Conservation (phyloP, 2,888 invertebrate species). For the Oligia fasciuncula region DNA sequence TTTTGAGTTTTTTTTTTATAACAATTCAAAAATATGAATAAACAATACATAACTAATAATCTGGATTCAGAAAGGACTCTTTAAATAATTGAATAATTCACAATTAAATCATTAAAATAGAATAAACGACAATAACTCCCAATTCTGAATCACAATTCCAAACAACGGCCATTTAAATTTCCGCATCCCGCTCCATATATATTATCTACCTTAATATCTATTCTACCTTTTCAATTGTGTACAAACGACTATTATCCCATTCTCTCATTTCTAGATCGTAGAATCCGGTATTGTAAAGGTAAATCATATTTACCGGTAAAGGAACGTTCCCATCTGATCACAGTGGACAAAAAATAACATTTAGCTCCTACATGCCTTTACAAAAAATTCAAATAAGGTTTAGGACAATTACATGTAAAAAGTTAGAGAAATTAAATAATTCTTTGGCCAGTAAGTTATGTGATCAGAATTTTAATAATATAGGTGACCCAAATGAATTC, state of each 20-base stretch:
- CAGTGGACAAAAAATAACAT: too few species aligned
- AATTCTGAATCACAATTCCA: conserved; percentile 24
- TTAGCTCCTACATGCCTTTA: too few species aligned
- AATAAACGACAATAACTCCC: conserved; percentile 15
- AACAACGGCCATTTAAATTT: conserved; percentile 22
- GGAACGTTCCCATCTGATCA: conserved; percentile 27
- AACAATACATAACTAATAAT: not conserved
- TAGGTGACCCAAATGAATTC: too few species aligned
- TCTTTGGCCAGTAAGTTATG: too few species aligned
- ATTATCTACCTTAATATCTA: conserved; percentile 29
- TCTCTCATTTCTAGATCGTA: conserved; percentile 33
- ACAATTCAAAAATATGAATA: not conserved
- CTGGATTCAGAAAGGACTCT: not conserved
- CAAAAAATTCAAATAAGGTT: too few species aligned
- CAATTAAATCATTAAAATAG: conserved; percentile 9
- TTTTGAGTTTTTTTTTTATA: not conserved
- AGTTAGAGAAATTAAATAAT: too few species aligned
- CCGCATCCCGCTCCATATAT: conserved; percentile 32
- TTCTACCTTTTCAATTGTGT: conserved; percentile 41
- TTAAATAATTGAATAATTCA: conserved; percentile 19
- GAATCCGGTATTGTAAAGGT: conserved; percentile 27
- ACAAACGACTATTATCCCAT: conserved; percentile 34
- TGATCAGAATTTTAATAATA: too few species aligned
- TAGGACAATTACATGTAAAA: too few species aligned
- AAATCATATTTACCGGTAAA: conserved; percentile 44